A percentile compares a stretch with the other conserved stretches of the same genome.
phyloP scores from a whole-genome alignment of 2,797 vertebrate species.

The Vipera ursinii region DNA sequence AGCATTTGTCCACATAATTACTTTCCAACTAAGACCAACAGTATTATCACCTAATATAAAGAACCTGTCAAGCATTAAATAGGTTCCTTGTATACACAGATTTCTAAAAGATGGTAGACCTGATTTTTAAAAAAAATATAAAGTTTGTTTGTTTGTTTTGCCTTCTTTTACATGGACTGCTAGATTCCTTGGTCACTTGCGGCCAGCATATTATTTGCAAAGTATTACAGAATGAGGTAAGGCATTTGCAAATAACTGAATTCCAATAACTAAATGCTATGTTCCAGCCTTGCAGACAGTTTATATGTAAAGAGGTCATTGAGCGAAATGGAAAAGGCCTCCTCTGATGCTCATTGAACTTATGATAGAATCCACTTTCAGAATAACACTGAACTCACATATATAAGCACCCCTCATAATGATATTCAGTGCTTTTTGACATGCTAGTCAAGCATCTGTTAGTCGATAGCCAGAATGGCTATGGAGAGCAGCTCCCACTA shows the following conservation, averaged over 20 bases:
- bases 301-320: background rate
- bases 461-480: background rate
- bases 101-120: background rate
- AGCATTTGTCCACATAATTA: background rate
- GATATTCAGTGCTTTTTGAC: background rate
- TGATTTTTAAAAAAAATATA: background rate
- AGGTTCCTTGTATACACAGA: background rate
- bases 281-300: background rate
- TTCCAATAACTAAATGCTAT: background rate
- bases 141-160: background rate
- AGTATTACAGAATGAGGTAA: background rate
- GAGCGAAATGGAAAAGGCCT: background rate
- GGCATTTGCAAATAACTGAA: background rate
- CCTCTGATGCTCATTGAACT: background rate
- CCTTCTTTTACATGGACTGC: background rate
- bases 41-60: background rate
- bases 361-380: background rate
- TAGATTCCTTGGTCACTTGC: background rate
- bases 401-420: background rate
- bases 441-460: background rate
- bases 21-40: background rate
- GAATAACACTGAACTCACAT: background rate
- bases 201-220: background rate
- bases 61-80: background rate
- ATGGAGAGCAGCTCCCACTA: background rate